Base-by-base conservation (phyloP, 1,140 invertebrate genomes). In the Drosophila insularis region DNA sequence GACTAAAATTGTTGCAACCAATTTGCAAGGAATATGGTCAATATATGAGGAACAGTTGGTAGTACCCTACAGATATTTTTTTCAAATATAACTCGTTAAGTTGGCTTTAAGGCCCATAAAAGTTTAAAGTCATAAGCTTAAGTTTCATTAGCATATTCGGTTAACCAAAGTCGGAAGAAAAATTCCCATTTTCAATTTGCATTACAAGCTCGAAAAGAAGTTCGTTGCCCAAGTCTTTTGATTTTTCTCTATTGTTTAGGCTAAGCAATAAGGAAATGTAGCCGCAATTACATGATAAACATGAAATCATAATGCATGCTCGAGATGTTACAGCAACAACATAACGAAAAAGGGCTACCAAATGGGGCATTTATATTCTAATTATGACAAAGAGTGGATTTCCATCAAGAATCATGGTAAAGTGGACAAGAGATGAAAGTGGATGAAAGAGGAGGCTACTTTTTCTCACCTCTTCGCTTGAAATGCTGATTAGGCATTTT, bases 311-410 rank as follows among this genome's bases (percentile, higher is more conserved):
- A 31, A 39, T 62, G 67, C 70, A 71, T 74, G 68, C 67, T 62
- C 58, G 46, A 61, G 79, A 63, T 87, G 67, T 74, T 46, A 27
- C 68, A 74, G 76, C 68, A 87, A 82, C 66, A 74, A 76, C 75
- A 87, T 82, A 76, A 65, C 68, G 10, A 50, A 21, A 4, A 21
- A 4, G 43, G 43, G 17, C 43, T 11, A 21, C 43, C 43, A 50
- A 50, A 50, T 50, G 43, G 72, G 81, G 62, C 80, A 82, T 89
- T 82, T 89, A 89, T 82, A 87, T 87, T 87, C 82, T 87, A 87
- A 87, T 89, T 87, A 87, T 74, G 58, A 64, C 23, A 58, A 35
- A 19, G 55, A 58, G 55, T 43, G 64, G 62, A 64, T 80, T 81
- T 74, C 37, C 71, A 86, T 63, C 64, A 66, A 61, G 78, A 86